Evolutionary conservation across 2,113 vertebrate species (phyloP).

Genomic region (Tetrax tetrax): DNA sequence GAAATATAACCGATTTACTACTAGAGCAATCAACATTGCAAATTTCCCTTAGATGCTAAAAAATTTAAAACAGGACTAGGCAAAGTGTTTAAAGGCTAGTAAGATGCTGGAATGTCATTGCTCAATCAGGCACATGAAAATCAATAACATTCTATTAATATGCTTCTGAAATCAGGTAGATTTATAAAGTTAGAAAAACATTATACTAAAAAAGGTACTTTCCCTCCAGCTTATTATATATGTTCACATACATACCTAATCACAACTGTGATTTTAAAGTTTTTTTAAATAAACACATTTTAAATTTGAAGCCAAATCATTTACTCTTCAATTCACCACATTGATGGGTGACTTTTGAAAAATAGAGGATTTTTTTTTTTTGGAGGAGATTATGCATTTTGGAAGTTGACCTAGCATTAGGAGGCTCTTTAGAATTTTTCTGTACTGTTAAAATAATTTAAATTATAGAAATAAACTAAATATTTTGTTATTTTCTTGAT

Average conservation of each 20-base stretch:
- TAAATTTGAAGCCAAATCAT: not conserved
- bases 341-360: not conserved
- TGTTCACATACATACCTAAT: not conserved
- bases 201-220: too few relatives aligned
- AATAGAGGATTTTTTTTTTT: not conserved
- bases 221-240: too few relatives aligned
- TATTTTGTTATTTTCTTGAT: not conserved
- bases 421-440: rapidly evolving
- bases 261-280: not conserved
- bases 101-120: too few relatives aligned
- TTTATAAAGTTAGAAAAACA: too few relatives aligned
- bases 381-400: not conserved
- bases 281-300: not conserved
- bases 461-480: not conserved
- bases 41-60: too few relatives aligned
- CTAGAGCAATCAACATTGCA: too few relatives aligned
- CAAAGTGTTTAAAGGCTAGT: too few relatives aligned
- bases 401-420: not conserved
- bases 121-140: too few relatives aligned
- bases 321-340: rapidly evolving
- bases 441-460: not conserved
- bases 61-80: too few relatives aligned
- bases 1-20: too few relatives aligned
- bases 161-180: too few relatives aligned
- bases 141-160: too few relatives aligned